Base-by-base conservation (phyloP, 92 coral and sea anemone genomes). In the Zoanthus sociatus region DNA sequence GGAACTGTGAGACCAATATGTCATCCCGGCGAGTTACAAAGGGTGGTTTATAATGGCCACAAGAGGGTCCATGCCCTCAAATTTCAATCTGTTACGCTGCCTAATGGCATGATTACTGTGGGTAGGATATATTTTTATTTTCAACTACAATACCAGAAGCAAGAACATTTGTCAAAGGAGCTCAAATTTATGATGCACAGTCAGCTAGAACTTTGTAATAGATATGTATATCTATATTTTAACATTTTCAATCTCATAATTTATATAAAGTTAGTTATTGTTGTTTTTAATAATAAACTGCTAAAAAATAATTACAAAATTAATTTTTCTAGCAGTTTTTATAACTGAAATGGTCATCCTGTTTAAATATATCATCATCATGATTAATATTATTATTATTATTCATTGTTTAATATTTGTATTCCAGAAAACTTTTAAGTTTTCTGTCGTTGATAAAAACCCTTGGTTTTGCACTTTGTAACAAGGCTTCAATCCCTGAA, bases 81-180 rank as follows among this genome's bases (percentile, higher is more conserved):
- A 61, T 61, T 61, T 61, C 68, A 61, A 61, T 61, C 68, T 61
- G 68, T 61, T 61, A 18, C 68, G 68, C 68, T 61, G 68, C 68
- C 68, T 61, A 61, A 61, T 61, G 68, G 68, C 17, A 61, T 61
- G 68, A 61, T 61, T 16, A 16, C 68, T 1, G 16, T 61, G 68
- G 68, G 68, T 61, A 61, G 1, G 68, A 61, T 16, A 7, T 61
- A 61, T 12, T 61, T 61, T 61, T 16, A 61, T 61, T 6, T 1
- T 61, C 68, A 61, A 61, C 68, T 61, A 61, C 68, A 61, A 61
- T 61, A 61, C 68, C 9, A 61, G 68, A 26, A 26, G 26, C 26
- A 26, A 26, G 68, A 61, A 61, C 68, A 61, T 48, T 48, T 48
- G 53, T 48, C 53, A 48, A 48, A 48, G 9, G 53, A 48, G 53